phyloP scores from a whole-genome alignment of 1,140 invertebrate genomes.

The Trichonephila inaurata region DNA sequence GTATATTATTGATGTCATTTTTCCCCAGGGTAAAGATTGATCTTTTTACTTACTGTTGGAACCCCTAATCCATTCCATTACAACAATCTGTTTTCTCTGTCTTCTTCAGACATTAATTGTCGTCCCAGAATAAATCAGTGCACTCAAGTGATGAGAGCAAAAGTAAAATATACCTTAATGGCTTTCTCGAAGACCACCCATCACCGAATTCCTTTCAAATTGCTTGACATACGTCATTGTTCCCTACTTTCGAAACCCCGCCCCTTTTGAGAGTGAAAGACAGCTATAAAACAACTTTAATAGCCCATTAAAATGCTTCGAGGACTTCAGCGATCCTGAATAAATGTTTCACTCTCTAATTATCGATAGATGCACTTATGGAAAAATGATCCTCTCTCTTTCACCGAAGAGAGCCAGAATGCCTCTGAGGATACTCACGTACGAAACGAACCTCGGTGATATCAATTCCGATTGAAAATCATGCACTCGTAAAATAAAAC shows the following conservation, averaged over 20 bases:
- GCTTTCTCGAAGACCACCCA: no score
- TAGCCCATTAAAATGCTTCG: constrained; percentile 13
- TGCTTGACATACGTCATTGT: not conserved
- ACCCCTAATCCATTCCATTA: no score
- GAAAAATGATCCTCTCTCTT: not conserved
- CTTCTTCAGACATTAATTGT: no score
- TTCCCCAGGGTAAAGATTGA: no score
- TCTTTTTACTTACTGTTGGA: no score
- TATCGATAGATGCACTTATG: not conserved
- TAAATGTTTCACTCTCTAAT: constrained; percentile 35
- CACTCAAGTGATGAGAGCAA: no score
- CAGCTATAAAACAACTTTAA: constrained; percentile 18
- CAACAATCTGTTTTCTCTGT: no score
- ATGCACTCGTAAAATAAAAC: not conserved
- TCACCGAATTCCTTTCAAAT: no score
- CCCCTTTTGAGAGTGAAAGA: not conserved
- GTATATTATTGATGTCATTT: no score
- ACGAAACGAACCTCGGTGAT: not conserved
- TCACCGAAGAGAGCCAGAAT: not conserved
- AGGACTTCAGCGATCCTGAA: not conserved
- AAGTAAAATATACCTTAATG: no score
- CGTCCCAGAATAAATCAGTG: no score
- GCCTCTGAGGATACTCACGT: not conserved
- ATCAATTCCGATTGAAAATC: not conserved
- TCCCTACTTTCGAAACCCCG: not conserved